Evolutionary conservation across 2,888 invertebrate genomes (phyloP), one percentile per base, ranked within the genome.

Genomic region (Osmoderma eremita): DNA sequence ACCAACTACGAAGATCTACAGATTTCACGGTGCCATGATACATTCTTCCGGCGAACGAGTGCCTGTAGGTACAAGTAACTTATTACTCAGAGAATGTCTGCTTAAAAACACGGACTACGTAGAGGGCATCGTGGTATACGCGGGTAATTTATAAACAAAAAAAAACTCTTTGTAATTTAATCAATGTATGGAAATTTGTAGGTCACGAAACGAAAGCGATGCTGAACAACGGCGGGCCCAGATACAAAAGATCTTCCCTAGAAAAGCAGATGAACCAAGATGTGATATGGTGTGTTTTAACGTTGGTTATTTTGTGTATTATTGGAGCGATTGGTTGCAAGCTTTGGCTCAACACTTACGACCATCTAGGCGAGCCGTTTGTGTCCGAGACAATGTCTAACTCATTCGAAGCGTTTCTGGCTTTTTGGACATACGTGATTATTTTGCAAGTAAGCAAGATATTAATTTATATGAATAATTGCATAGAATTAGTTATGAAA

Each of bases 121-220:
- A 42, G 98, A 98, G 81, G 98, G 98, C 66, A 92, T 98, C 78
- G 96, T 98, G 54, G 93, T 98, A 63, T 98, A 98, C 86, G 96
- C 95, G 72, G 93, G 90, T 88, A 80, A 15, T 13, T 13, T 13
- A 3, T 24, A 22, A 22, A 30, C 3, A 8, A 30, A 4, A 20
- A 15, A 13, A 51, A n/a, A n/a, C n/a, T 13, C 13, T 18, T 22
- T 24, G 5, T 5, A 12, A 36, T 36, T 10, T 3, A 50, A 13
- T 12, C n/a, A 24, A 30, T 30, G 6, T 30, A 8, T 30, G 30
- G 6, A 17, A 17, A 30, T 67, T 77, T 79, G 36, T 81, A 87
- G 94, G 98, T 67, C 95, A 95, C 82, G 98, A 98, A 85, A 97
- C 97, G 13, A 98, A 98, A 84, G 95, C 97, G 15, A 95, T 98